These are phyloP conservation scores for Tribolium castaneum DNA, from an alignment of 1,140 invertebrate genomes.

Conservation along the genomic window DNA sequence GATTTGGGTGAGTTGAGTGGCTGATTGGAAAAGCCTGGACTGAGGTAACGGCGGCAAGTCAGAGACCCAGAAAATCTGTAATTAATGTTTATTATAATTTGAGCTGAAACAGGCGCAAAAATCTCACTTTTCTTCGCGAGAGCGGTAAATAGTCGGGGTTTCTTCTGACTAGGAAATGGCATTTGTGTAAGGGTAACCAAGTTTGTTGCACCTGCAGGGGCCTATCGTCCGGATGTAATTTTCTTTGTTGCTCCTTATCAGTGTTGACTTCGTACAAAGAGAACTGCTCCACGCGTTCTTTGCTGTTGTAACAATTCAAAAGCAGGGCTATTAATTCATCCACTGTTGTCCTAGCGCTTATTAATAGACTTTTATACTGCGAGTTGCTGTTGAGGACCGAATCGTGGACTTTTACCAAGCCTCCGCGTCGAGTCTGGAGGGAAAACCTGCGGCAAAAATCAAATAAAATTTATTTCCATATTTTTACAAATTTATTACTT, in stretches of 20 bases:
- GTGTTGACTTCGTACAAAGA: conserved; percentile 86
- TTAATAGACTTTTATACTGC: conserved; percentile 91
- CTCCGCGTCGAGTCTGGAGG: conserved; percentile 84
- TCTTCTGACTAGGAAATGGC: conserved; percentile 81
- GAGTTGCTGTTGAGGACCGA: conserved; percentile 90
- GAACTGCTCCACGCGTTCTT: conserved; percentile 85
- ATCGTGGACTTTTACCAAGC: conserved; percentile 90
- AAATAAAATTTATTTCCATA: neutral
- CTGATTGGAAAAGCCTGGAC: conserved; percentile 49
- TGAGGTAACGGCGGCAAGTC: conserved; percentile 55
- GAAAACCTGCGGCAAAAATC: conserved; percentile 77
- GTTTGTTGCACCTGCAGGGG: conserved; percentile 85
- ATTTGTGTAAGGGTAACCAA: conserved; percentile 74
- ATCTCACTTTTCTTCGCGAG: conserved; percentile 67
- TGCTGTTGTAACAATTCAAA: conserved; percentile 86
- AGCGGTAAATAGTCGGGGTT: conserved; percentile 80
- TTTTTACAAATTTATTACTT: conserved; percentile 70
- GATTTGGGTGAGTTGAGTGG: conserved; percentile 44
- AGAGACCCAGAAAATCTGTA: conserved; percentile 59
- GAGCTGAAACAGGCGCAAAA: too few relatives aligned
- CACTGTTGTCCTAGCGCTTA: conserved; percentile 89
- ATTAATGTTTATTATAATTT: neutral
- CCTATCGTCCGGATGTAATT: conserved; percentile 86
- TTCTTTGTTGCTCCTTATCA: conserved; percentile 83
- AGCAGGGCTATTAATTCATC: conserved; percentile 89